Conservation (phyloP, 2,888 invertebrate species). For the Watsonalla cultraria region DNA sequence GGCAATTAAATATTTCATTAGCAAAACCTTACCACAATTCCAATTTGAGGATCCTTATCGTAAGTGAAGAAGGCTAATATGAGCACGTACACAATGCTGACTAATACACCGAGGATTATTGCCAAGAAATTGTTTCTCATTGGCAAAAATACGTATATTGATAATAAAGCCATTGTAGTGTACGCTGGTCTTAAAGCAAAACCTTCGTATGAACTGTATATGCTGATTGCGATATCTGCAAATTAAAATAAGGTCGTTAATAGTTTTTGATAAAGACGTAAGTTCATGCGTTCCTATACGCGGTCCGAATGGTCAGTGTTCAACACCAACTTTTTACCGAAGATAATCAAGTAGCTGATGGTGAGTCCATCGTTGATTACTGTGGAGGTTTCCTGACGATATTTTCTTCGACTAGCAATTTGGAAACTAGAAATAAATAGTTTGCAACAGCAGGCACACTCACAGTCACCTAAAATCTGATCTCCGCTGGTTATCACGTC, state of each 20-base stretch:
- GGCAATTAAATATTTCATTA: too few relatives aligned
- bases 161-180: constrained; percentile 84
- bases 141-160: constrained; percentile 91
- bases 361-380: too few relatives aligned
- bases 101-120: constrained; percentile 82
- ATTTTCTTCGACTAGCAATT: too few relatives aligned
- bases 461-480: too few relatives aligned
- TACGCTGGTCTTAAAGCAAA: constrained; percentile 82
- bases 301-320: too few relatives aligned
- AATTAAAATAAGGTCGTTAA: constrained; percentile 18
- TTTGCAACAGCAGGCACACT: too few relatives aligned
- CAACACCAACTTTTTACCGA: too few relatives aligned
- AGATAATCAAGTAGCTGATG: too few relatives aligned
- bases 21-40: constrained; percentile 50
- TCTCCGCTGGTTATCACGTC: too few relatives aligned
- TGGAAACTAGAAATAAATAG: too few relatives aligned
- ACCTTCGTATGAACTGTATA: constrained; percentile 79
- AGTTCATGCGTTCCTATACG: too few relatives aligned
- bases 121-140: constrained; percentile 86
- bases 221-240: constrained; percentile 81
- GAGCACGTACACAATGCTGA: constrained; percentile 82
- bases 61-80: constrained; percentile 62
- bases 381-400: too few relatives aligned
- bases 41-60: constrained; percentile 40
- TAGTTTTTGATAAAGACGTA: not conserved